Conservation (phyloP, 2,113 vertebrate species). For the Rhinogobius similis region DNA sequence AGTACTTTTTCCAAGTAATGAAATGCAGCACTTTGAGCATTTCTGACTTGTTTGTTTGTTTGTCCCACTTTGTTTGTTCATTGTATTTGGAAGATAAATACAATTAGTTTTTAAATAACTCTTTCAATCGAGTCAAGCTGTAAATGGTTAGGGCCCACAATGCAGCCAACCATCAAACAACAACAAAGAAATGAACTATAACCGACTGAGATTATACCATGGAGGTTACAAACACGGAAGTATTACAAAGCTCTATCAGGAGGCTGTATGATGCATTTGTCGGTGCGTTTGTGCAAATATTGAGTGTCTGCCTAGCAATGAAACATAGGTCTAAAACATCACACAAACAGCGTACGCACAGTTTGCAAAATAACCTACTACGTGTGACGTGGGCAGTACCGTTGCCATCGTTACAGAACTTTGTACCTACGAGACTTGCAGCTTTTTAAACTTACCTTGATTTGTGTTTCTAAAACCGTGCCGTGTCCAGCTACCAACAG, state of each 20-base stretch:
- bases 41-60: too few species aligned
- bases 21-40: too few species aligned
- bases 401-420: slow-evolving; percentile 28
- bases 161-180: neutral
- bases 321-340: neutral
- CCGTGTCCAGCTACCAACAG: slow-evolving; percentile 83
- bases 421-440: slow-evolving; percentile 19
- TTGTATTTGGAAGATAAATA: too few species aligned
- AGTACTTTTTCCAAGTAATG: too few species aligned
- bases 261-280: neutral
- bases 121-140: too few species aligned
- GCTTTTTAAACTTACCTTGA: slow-evolving; percentile 70
- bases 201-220: neutral
- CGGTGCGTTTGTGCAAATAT: neutral
- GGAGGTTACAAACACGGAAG: neutral
- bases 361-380: neutral
- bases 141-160: neutral
- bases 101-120: too few species aligned
- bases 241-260: neutral
- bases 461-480: slow-evolving; percentile 78
- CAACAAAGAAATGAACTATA: neutral
- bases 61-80: too few species aligned
- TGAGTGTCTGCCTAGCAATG: neutral
- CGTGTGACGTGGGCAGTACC: neutral
- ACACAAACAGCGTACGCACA: neutral